Conservation (phyloP, 2,888 invertebrate genomes). For the Drosophila affinis region DNA sequence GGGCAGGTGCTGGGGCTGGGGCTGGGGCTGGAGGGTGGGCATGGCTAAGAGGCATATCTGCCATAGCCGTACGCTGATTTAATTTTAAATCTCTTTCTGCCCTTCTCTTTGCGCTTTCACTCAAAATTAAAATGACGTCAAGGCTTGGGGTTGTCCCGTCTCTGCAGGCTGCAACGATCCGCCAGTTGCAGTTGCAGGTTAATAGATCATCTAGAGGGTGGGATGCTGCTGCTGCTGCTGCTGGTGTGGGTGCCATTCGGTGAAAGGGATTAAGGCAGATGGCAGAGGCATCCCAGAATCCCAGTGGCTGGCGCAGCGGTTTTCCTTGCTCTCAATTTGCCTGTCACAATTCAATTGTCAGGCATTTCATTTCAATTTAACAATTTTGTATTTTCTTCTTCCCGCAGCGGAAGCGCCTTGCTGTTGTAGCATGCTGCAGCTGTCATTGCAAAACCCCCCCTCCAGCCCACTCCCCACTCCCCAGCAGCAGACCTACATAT, state of each 20-base stretch:
- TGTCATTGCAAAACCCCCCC: background rate
- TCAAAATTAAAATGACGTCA: constrained; percentile 69
- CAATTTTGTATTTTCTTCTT: constrained; percentile 57
- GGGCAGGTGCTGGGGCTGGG: background rate
- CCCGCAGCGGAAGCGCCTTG: constrained; percentile 33
- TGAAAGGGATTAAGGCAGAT: background rate
- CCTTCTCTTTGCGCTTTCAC: constrained; percentile 57
- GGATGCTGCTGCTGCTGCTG: background rate
- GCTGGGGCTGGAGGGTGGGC: background rate
- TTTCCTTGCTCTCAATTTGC: constrained; percentile 58
- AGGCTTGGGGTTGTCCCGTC: constrained; percentile 4
- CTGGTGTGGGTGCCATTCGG: too few relatives aligned
- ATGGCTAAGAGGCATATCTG: constrained; percentile 16
- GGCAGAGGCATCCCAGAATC: background rate
- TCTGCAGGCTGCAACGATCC: constrained; percentile 21
- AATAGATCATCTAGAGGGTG: constrained; percentile 55
- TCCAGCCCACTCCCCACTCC: background rate
- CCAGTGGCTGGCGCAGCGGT: background rate
- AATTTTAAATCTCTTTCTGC: constrained; percentile 65
- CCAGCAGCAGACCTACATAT: background rate
- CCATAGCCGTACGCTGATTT: constrained; percentile 60
- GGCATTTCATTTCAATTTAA: constrained; percentile 75
- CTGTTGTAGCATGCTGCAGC: constrained; percentile 28
- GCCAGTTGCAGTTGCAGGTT: constrained; percentile 41
- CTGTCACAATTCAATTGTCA: constrained; percentile 71